Evolutionary conservation across 2,888 invertebrate species (phyloP).

Genomic region (Cheilosia soror): DNA sequence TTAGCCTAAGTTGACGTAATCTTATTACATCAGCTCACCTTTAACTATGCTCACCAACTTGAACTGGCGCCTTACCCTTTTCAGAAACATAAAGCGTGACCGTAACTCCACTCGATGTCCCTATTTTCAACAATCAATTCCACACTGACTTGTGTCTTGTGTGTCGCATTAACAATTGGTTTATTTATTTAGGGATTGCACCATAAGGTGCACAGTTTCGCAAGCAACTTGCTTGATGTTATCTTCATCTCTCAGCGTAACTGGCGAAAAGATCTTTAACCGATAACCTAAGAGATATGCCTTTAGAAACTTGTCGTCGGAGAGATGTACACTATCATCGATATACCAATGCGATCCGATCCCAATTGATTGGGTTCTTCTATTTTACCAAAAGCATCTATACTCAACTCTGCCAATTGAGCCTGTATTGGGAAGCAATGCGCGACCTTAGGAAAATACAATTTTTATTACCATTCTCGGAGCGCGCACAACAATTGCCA

Average conservation of each 20-base stretch:
- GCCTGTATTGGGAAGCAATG: slow-evolving; percentile 1
- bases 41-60: neutral
- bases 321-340: slow-evolving; percentile 39
- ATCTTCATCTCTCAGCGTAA: slow-evolving; percentile 56
- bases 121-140: neutral
- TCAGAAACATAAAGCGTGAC: slow-evolving; percentile 47
- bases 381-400: slow-evolving; percentile 57
- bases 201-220: slow-evolving; percentile 55
- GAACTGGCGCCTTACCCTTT: neutral
- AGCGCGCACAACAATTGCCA: slow-evolving; percentile 81
- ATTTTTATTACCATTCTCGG: slow-evolving; percentile 80
- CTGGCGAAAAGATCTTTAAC: slow-evolving; percentile 46
- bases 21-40: no score
- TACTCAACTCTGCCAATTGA: slow-evolving; percentile 38
- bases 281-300: slow-evolving; percentile 60
- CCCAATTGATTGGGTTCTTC: slow-evolving; percentile 64
- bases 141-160: slow-evolving; percentile 56
- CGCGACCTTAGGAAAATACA: slow-evolving; percentile 70
- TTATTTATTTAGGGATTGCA: slow-evolving; percentile 69
- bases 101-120: slow-evolving; percentile 42
- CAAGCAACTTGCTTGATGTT: slow-evolving; percentile 58
- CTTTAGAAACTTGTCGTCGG: slow-evolving; percentile 46
- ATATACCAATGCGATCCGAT: slow-evolving; percentile 23
- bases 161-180: slow-evolving; percentile 67
- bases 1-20: no score